Conservation (phyloP, 2,797 vertebrate species). For the Emydoidea blandingii region DNA sequence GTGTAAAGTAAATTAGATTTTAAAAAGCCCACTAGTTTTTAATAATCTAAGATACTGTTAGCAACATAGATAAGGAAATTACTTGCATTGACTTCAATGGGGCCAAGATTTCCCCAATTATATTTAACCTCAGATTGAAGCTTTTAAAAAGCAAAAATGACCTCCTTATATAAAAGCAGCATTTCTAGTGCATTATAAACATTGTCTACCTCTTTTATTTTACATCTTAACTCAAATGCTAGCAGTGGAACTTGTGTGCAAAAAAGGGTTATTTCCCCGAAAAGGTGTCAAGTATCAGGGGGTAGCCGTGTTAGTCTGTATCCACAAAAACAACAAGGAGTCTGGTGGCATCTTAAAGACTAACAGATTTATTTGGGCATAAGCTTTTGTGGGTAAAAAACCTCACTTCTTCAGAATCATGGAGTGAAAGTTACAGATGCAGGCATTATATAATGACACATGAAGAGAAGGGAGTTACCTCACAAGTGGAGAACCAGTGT, state of each 20-base stretch:
- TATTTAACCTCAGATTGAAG: constrained; percentile 48
- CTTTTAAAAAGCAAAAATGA: constrained; percentile 40
- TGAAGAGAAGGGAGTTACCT: no score
- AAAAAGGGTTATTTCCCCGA: constrained; percentile 58
- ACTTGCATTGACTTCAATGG: not conserved
- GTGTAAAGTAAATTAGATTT: constrained; percentile 25
- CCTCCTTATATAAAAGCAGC: not conserved
- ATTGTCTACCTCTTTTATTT: constrained; percentile 48
- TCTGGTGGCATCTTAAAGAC: no score
- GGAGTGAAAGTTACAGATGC: no score
- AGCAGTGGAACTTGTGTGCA: constrained; percentile 17
- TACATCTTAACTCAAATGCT: constrained; percentile 16
- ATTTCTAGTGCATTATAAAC: constrained; percentile 39
- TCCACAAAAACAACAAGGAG: no score
- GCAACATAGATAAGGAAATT: constrained; percentile 39
- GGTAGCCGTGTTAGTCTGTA: no score
- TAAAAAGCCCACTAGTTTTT: constrained; percentile 1
- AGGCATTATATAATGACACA: no score
- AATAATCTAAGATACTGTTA: constrained; percentile 16
- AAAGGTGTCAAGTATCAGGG: no score
- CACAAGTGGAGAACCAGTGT: no score
- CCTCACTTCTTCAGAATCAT: no score
- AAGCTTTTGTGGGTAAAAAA: no score
- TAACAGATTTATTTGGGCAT: no score
- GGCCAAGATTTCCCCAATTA: constrained; percentile 13